Percentiles rank a stretch among this genome's conserved stretches.
These are phyloP conservation scores for Coendou prehensilis DNA, from an alignment of 2,797 vertebrate species.

Conservation along the genomic window DNA sequence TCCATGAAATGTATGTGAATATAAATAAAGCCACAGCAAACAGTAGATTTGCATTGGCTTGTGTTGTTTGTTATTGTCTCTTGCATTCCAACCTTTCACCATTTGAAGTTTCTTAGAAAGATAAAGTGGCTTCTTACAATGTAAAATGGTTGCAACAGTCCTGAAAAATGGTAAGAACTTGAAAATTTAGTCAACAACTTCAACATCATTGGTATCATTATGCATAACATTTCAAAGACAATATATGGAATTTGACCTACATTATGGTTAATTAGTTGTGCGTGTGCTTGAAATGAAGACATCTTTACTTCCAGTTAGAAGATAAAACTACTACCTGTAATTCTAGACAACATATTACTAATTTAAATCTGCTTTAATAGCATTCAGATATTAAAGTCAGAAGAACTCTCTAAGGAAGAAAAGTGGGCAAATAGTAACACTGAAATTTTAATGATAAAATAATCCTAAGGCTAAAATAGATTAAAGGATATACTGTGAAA, in stretches of 20 bases:
- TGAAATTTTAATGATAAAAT: slow-evolving; percentile 38
- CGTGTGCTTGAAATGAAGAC: background rate
- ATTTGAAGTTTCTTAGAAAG: background rate
- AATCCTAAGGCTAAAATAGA: background rate
- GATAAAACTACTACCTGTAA: background rate
- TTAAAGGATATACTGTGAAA: slow-evolving; percentile 48
- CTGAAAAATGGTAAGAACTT: background rate
- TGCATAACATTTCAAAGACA: background rate
- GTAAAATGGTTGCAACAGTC: background rate
- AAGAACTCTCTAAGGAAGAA: background rate
- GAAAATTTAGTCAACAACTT: background rate
- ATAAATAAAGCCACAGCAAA: background rate
- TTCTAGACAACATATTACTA: background rate
- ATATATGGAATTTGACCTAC: background rate
- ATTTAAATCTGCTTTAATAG: slow-evolving; percentile 26
- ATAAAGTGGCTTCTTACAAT: background rate
- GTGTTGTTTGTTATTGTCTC: background rate
- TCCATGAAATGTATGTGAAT: background rate
- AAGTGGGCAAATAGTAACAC: background rate
- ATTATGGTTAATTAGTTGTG: background rate
- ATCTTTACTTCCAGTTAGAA: slow-evolving; percentile 18
- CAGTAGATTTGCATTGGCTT: background rate
- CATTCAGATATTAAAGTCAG: slow-evolving; percentile 49
- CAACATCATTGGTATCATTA: background rate
- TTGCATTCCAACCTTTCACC: background rate